phyloP scores from a whole-genome alignment of 37 sponge, comb jelly and placozoan species.

The Lycopodina hypogea region DNA sequence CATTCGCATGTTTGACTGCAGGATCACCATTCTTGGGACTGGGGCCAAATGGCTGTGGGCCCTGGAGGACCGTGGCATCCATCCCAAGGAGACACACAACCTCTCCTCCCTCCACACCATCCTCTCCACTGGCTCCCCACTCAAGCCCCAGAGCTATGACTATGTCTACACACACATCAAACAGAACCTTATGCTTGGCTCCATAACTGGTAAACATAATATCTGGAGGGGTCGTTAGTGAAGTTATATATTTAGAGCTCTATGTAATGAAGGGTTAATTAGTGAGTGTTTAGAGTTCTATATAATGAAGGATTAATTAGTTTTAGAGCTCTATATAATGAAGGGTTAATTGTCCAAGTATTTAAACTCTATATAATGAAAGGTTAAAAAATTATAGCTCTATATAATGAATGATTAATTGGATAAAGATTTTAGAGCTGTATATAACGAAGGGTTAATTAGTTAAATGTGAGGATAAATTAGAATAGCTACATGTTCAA shows the following conservation, averaged over 20 bases:
- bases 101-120: slow-evolving; percentile 83
- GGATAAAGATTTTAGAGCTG: too few species aligned
- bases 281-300: too few species aligned
- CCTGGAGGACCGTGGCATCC: slow-evolving; percentile 63
- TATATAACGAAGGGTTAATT: too few species aligned
- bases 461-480: too few species aligned
- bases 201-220: slow-evolving; percentile 76
- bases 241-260: not conserved
- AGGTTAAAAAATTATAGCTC: too few species aligned
- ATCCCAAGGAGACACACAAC: slow-evolving; percentile 69
- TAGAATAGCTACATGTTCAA: too few species aligned
- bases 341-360: too few species aligned
- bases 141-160: slow-evolving; percentile 88
- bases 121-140: slow-evolving; percentile 95
- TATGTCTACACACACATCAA: slow-evolving; percentile 92
- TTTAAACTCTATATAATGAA: too few species aligned
- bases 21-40: slow-evolving; percentile 90
- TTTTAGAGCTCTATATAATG: too few species aligned
- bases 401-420: too few species aligned
- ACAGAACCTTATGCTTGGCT: slow-evolving; percentile 80
- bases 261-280: not conserved
- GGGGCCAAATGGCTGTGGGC: slow-evolving; percentile 93
- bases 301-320: too few species aligned
- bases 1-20: not conserved
- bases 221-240: not conserved